These are phyloP conservation scores for Elephas maximus DNA, from an alignment of 2,113 vertebrate genomes.

Conservation along the genomic window DNA sequence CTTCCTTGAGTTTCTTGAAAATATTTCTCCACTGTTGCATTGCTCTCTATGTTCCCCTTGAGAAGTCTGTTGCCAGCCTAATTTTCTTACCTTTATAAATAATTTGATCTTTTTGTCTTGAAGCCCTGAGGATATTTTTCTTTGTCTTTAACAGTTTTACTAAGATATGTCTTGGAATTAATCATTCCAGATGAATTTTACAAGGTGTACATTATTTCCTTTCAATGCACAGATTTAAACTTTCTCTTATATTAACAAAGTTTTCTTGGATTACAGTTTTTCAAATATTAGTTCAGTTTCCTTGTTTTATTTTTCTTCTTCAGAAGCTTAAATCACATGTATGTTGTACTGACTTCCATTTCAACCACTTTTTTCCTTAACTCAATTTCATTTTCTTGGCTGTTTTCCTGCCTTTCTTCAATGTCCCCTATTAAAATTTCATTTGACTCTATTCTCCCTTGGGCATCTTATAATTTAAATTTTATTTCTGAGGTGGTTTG, in stretches of 20 bases:
- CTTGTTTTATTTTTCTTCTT: background rate
- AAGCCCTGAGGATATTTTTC: background rate
- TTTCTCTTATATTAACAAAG: background rate
- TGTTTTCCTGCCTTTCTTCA: conserved; percentile 24
- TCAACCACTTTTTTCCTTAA: background rate
- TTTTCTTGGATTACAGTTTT: background rate
- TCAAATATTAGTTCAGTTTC: background rate
- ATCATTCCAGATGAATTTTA: background rate
- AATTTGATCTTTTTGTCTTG: background rate
- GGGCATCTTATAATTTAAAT: background rate
- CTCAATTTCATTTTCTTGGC: conserved; percentile 32
- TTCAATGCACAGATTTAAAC: too few species aligned
- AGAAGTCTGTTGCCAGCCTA: background rate
- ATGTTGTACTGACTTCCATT: background rate
- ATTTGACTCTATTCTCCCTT: conserved; percentile 33
- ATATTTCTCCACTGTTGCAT: background rate
- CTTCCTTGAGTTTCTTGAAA: background rate
- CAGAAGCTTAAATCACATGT: background rate
- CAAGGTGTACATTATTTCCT: background rate
- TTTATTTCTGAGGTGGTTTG: conserved; percentile 20
- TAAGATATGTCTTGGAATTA: background rate
- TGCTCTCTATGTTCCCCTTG: background rate
- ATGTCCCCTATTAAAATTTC: conserved; percentile 38
- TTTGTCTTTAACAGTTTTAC: background rate
- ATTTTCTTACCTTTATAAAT: background rate